These are phyloP conservation scores for Nephrotoma flavescens DNA, from an alignment of 2,888 invertebrate species.

Conservation along the genomic window DNA sequence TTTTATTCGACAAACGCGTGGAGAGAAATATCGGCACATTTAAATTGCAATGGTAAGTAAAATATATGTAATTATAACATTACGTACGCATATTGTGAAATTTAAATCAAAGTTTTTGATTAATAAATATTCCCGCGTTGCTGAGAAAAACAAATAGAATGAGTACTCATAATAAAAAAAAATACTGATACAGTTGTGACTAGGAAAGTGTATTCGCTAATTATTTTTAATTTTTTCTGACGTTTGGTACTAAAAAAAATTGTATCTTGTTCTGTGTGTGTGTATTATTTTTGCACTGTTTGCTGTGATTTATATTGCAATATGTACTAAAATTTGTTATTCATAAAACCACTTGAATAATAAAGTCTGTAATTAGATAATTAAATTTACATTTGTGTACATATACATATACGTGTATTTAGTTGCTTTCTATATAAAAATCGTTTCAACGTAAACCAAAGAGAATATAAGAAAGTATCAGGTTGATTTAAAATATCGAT, in stretches of 20 bases:
- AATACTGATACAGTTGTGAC: neutral
- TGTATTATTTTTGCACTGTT: neutral
- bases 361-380: neutral
- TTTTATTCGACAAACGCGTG: neutral
- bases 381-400: neutral
- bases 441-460: neutral
- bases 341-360: neutral
- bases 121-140: neutral
- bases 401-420: neutral
- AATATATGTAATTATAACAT: neutral
- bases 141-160: neutral
- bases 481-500: neutral
- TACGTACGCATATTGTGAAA: neutral
- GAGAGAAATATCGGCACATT: neutral
- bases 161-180: neutral
- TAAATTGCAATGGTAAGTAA: slow-evolving; percentile 2
- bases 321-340: neutral
- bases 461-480: neutral
- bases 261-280: neutral
- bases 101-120: neutral
- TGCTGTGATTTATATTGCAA: neutral
- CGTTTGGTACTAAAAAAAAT: neutral
- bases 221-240: neutral
- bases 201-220: neutral
- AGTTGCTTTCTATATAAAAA: neutral